These are phyloP conservation scores for Takifugu rubripes DNA, from an alignment of 2,797 vertebrate species.

Conservation along the genomic window DNA sequence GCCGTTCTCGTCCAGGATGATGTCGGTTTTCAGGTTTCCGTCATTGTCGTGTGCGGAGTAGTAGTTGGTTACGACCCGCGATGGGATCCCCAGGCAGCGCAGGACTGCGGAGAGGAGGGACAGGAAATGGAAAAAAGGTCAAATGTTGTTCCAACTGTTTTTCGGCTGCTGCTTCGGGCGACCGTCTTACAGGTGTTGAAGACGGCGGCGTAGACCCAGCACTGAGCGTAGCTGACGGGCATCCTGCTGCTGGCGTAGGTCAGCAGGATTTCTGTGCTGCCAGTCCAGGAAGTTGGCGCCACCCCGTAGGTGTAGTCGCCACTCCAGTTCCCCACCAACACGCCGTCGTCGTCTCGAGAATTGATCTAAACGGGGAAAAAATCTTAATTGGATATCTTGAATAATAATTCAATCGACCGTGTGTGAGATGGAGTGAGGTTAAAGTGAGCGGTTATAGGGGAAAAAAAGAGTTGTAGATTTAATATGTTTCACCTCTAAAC, in stretches of 20 bases:
- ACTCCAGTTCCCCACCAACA: slow-evolving; percentile 89
- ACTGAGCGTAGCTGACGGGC: slow-evolving; percentile 89
- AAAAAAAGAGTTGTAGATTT: too few species aligned
- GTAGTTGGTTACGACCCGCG: slow-evolving; percentile 88
- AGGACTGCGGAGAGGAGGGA: slow-evolving; percentile 74
- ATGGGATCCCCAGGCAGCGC: slow-evolving; percentile 90
- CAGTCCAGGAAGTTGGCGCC: slow-evolving; percentile 92
- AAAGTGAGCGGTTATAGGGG: too few species aligned
- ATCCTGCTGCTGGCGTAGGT: slow-evolving; percentile 74
- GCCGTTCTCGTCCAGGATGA: slow-evolving; percentile 86
- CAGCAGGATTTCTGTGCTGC: slow-evolving; percentile 91
- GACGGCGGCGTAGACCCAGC: slow-evolving; percentile 96
- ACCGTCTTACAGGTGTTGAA: slow-evolving; percentile 89
- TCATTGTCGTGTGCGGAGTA: slow-evolving; percentile 94
- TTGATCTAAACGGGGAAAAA: slow-evolving; percentile 77
- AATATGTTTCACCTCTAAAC: too few species aligned
- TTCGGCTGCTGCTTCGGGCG: too few species aligned
- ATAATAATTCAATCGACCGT: too few species aligned
- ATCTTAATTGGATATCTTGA: background rate
- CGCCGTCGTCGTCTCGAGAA: slow-evolving; percentile 86
- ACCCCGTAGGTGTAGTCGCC: slow-evolving; percentile 85
- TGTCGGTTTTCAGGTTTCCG: slow-evolving; percentile 87
- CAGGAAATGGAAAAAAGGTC: background rate
- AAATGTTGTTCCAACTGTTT: background rate
- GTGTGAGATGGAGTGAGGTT: too few species aligned